Evolutionary conservation across 1,140 invertebrate genomes (phyloP).

Genomic region (Brachionus asplanchnoidis): DNA sequence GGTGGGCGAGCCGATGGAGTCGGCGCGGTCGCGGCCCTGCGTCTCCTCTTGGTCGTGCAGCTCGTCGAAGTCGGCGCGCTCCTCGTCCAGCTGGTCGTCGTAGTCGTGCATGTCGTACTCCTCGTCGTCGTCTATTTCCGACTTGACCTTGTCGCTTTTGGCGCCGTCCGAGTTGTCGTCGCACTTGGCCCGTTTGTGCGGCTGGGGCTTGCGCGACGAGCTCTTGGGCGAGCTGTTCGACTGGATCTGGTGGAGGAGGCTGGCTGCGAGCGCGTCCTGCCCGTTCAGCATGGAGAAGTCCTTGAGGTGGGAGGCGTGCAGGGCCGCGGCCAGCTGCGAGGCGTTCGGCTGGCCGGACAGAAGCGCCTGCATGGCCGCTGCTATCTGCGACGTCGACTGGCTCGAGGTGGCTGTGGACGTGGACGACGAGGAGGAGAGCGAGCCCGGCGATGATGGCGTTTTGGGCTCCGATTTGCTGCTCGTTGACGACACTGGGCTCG

Average conservation of each 20-base stretch:
- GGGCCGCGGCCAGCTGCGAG: background rate
- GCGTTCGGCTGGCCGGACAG: background rate
- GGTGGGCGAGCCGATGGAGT: constrained; percentile 9
- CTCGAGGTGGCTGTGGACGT: background rate
- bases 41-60: background rate
- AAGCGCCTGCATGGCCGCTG: constrained; percentile 23
- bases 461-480: background rate
- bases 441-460: background rate
- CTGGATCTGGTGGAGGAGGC: background rate
- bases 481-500: background rate
- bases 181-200: background rate
- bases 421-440: constrained; percentile 6
- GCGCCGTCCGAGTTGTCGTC: background rate
- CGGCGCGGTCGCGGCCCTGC: background rate
- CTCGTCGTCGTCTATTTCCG: constrained; percentile 8
- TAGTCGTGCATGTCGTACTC: constrained; percentile 1
- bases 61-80: background rate
- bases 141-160: background rate
- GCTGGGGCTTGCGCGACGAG: background rate
- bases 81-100: background rate
- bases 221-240: background rate
- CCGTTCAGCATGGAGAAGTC: background rate
- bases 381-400: background rate
- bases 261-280: background rate
- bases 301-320: background rate